Base-by-base conservation (phyloP, 1,140 invertebrate species). In the Drosophila pseudoobscura region DNA sequence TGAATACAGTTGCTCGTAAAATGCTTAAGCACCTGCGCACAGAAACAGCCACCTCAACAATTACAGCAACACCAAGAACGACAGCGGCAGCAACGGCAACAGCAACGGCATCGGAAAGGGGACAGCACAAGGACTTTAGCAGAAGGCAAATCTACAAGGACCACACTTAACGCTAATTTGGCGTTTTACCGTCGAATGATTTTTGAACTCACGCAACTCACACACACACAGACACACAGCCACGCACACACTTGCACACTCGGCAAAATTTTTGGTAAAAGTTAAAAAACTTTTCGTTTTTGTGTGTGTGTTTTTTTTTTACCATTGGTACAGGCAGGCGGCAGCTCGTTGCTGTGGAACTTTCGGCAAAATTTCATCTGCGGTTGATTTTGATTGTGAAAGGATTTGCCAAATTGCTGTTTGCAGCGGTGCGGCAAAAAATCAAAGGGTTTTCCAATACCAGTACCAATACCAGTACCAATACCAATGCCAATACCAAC, bases 331-430 rank as follows among this genome's bases (percentile, higher is more conserved):
- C 45, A 57, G 50, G 44, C 61, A 29, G 20, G 4, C 50, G 20
- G 4, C 50, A 26, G 22, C 29, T 26, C 31, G 82, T 60, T 84
- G 58, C 60, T 72, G 69, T 63, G 59, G 50, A 75, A 74, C 73
- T 80, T 77, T 84, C 85, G 78, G 66, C 70, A 78, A 88, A 88
- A 87, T 87, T 87, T 87, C 82, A 83, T 88, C 88, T 90, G 88
- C 73, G 88, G 88, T 90, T 90, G 88, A 90, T 90, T 90, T 90
- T 90, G 88, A 90, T 90, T 90, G 88, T 90, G 88, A 90, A 90
- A 90, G 88, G 88, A 90, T 90, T 90, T 90, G 74, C 78, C 83
- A 90, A 90, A 90, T 90, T 90, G 88, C 83, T 90, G 83, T 76
- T 85, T 78, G 79, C 88, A 83, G 69, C 73, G 72, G 76, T 87